Evolutionary conservation across 2,113 vertebrate genomes (phyloP).

Genomic region (Numenius arquata): DNA sequence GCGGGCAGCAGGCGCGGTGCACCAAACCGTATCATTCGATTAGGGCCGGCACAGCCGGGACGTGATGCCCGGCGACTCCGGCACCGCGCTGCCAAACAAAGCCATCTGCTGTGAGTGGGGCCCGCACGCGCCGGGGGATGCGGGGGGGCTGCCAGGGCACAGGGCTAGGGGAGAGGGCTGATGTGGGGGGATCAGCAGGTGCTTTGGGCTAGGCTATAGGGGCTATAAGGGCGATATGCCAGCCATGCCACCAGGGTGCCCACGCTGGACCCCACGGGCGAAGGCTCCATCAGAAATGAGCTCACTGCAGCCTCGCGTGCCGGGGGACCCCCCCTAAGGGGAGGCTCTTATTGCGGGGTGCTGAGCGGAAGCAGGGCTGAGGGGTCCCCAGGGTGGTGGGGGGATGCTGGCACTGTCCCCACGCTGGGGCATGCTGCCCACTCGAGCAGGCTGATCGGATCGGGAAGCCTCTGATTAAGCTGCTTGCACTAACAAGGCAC

Average conservation of each 20-base stretch:
- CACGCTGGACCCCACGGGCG: background rate
- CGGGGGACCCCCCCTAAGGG: background rate
- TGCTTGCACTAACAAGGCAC: constrained; percentile 2
- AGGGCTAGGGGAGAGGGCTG: background rate
- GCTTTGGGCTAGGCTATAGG: background rate
- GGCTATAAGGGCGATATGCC: fast-evolving
- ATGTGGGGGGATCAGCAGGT: fast-evolving
- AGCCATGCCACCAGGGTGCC: fast-evolving
- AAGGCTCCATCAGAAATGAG: background rate
- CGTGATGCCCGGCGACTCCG: constrained; percentile 52
- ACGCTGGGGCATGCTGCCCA: background rate
- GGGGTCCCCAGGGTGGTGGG: background rate
- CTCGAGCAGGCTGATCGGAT: background rate
- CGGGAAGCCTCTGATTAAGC: constrained; percentile 4
- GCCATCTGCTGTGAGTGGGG: constrained; percentile 64
- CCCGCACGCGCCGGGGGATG: background rate
- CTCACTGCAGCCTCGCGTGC: background rate
- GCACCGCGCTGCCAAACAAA: constrained; percentile 55
- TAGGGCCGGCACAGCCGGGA: constrained; percentile 61
- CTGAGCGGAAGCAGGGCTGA: background rate
- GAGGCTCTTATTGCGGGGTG: background rate
- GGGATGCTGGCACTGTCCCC: background rate
- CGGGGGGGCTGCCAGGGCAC: background rate
- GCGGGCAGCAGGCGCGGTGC: constrained; percentile 65
- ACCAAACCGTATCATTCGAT: constrained; percentile 73